phyloP scores from a whole-genome alignment of 2,113 vertebrate genomes.

The Hylia prasina region DNA sequence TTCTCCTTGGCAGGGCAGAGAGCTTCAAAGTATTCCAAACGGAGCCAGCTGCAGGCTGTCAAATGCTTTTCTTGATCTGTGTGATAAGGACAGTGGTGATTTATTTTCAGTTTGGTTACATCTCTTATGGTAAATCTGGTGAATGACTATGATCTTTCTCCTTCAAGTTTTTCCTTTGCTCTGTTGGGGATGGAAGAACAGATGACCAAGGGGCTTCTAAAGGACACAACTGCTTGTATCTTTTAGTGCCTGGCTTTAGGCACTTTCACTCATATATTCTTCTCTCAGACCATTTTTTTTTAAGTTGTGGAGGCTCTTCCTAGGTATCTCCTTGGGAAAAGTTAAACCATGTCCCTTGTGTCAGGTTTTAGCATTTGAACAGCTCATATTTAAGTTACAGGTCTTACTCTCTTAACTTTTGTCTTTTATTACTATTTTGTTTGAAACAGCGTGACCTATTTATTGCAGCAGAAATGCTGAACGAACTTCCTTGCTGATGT shows the following conservation, averaged over 20 bases:
- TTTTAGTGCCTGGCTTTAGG: background rate
- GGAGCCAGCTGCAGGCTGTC: background rate
- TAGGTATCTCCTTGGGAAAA: background rate
- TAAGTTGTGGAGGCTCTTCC: background rate
- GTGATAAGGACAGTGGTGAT: background rate
- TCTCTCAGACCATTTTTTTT: background rate
- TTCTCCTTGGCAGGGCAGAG: background rate
- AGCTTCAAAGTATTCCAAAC: background rate
- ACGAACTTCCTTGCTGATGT: background rate
- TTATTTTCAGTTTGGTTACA: background rate
- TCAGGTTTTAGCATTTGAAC: background rate
- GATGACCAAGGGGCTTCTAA: background rate
- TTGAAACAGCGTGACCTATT: background rate
- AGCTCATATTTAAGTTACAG: background rate
- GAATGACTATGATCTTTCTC: background rate
- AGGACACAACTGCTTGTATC: background rate
- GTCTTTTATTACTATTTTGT: background rate
- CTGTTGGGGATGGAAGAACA: background rate
- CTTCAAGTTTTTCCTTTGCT: background rate
- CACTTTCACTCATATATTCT: background rate
- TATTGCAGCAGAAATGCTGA: background rate
- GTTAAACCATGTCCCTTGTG: background rate
- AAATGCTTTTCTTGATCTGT: background rate
- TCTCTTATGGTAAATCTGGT: background rate
- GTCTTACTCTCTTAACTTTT: background rate